Conservation (phyloP, 2,797 vertebrate genomes). For the Lagodon rhomboides region DNA sequence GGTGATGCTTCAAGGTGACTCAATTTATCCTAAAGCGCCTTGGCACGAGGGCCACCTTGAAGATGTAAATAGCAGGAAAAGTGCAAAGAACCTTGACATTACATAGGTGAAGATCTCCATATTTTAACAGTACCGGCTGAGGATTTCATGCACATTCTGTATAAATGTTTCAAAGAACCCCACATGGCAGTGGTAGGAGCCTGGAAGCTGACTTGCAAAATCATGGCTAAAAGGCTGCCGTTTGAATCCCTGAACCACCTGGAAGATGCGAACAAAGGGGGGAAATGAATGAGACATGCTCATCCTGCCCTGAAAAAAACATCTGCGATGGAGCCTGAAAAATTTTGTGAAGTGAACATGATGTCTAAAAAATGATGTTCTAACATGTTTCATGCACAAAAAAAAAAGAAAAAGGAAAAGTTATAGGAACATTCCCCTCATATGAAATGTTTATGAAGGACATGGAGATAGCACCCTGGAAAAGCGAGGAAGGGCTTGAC, state of each 20-base stretch:
- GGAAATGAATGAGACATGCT: constrained; percentile 51
- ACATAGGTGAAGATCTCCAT: constrained; percentile 24
- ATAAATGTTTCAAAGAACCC: constrained; percentile 52
- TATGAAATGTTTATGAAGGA: constrained; percentile 63
- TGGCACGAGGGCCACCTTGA: constrained; percentile 47
- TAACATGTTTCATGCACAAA: constrained; percentile 25
- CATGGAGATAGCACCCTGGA: constrained; percentile 14
- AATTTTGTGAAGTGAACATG: constrained; percentile 32
- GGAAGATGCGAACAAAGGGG: constrained; percentile 14
- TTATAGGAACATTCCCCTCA: constrained; percentile 38
- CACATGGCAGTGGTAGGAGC: constrained; percentile 4
- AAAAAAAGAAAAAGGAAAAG: not conserved
- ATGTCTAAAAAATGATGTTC: constrained; percentile 44
- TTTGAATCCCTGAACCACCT: constrained; percentile 42
- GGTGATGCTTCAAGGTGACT: constrained; percentile 66
- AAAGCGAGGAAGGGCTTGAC: not conserved
- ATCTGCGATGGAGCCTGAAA: constrained; percentile 45
- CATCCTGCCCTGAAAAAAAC: constrained; percentile 50
- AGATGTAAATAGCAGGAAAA: constrained; percentile 55
- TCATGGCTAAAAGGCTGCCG: constrained; percentile 13
- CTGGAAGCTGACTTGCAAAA: constrained; percentile 23
- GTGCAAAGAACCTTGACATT: constrained; percentile 38
- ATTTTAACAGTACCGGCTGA: constrained; percentile 15
- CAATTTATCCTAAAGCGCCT: constrained; percentile 49
- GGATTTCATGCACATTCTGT: constrained; percentile 24